These are phyloP conservation scores for Phthorimaea operculella DNA, from an alignment of 1,140 invertebrate species.

Conservation along the genomic window DNA sequence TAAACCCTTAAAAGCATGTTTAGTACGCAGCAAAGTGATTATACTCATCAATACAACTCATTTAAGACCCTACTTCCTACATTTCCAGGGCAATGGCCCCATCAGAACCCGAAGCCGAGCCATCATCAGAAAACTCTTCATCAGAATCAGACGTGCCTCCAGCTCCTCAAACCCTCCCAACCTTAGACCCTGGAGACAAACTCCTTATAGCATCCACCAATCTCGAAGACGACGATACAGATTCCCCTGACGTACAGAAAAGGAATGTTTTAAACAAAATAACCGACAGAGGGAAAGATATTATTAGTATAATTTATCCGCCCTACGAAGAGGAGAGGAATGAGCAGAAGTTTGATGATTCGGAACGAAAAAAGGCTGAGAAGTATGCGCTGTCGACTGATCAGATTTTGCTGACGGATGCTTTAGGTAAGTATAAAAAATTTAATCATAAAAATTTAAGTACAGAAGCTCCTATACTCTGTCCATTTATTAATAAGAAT, in stretches of 20 bases:
- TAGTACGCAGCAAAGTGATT: too few species aligned
- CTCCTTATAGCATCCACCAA: constrained; percentile 61
- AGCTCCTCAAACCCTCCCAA: constrained; percentile 38
- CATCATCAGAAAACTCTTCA: neutral
- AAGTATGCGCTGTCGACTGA: constrained; percentile 60
- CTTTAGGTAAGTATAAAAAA: constrained; percentile 19
- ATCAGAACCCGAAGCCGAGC: too few species aligned
- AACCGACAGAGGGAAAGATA: constrained; percentile 75
- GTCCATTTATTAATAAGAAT: too few species aligned
- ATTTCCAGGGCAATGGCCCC: too few species aligned
- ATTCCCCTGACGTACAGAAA: constrained; percentile 71
- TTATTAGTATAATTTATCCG: constrained; percentile 75
- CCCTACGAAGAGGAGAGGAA: constrained; percentile 66
- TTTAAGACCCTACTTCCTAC: too few species aligned
- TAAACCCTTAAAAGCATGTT: too few species aligned
- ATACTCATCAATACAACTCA: too few species aligned
- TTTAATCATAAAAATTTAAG: too few species aligned
- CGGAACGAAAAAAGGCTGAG: constrained; percentile 65
- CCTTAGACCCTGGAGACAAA: constrained; percentile 67
- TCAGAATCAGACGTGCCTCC: constrained; percentile 21
- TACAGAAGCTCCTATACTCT: too few species aligned
- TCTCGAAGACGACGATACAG: constrained; percentile 63
- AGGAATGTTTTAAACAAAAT: constrained; percentile 76
- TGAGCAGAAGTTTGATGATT: constrained; percentile 63
- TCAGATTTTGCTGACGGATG: constrained; percentile 47